A percentile compares a stretch with the other conserved stretches of the same genome.
Conservation (phyloP, 2,797 vertebrate species). For the Otolemur crassicaudatus region DNA sequence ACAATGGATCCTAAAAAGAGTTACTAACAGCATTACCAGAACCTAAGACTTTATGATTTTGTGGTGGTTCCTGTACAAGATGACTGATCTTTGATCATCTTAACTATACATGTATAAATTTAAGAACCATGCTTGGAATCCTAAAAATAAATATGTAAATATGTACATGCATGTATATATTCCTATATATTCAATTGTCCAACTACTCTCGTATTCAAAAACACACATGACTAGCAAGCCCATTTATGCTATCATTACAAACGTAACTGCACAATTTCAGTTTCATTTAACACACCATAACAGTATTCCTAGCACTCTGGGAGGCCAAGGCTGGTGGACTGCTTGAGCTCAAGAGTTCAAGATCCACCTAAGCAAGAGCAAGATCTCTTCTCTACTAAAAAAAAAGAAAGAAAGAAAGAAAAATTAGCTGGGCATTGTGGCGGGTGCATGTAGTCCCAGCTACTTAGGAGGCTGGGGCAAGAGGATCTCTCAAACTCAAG, state of each 20-base stretch:
- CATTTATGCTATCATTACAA: slow-evolving; percentile 10
- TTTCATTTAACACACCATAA: slow-evolving; percentile 17
- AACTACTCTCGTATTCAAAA: slow-evolving; percentile 29
- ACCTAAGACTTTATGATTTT: neutral
- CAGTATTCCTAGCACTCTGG: too few relatives aligned
- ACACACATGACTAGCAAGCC: neutral
- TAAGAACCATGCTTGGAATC: neutral
- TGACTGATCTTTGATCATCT: slow-evolving; percentile 14
- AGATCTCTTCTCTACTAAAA: too few relatives aligned
- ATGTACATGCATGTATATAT: neutral
- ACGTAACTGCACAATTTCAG: neutral
- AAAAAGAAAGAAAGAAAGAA: too few relatives aligned
- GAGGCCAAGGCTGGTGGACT: too few relatives aligned
- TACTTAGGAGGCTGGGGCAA: too few relatives aligned
- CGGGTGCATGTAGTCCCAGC: too few relatives aligned
- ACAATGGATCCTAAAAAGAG: neutral
- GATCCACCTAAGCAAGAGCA: too few relatives aligned
- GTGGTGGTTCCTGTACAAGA: neutral
- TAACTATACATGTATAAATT: neutral
- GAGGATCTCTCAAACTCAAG: too few relatives aligned
- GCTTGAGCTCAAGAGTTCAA: too few relatives aligned
- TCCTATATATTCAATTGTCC: neutral
- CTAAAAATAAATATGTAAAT: slow-evolving; percentile 47
- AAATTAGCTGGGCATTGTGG: too few relatives aligned
- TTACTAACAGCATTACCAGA: neutral